phyloP scores from a whole-genome alignment of 1,140 invertebrate genomes.

The Psix sp. region DNA sequence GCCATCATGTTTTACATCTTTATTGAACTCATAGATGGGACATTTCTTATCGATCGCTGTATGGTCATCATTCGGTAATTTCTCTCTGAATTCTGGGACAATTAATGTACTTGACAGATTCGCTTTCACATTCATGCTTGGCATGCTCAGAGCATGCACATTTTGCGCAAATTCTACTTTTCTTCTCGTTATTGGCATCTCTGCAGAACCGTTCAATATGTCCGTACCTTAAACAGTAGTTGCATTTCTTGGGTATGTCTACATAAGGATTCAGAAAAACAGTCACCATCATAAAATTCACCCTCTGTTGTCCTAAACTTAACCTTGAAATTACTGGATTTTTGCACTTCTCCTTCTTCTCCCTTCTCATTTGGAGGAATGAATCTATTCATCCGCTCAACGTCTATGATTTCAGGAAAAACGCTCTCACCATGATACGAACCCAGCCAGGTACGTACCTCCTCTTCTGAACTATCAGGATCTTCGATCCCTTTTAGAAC shows the following conservation, averaged over 20 bases:
- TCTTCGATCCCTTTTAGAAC: constrained; percentile 19
- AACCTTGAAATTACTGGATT: constrained; percentile 1
- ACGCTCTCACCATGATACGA: neutral
- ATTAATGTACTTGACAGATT: constrained; percentile 5
- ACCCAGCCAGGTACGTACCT: neutral
- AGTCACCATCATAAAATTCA: constrained; percentile 5
- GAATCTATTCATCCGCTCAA: neutral
- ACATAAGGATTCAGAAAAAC: constrained; percentile 7
- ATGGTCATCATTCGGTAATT: neutral
- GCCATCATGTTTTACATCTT: constrained; percentile 14
- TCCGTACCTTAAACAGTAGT: constrained; percentile 1
- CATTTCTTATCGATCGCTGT: neutral
- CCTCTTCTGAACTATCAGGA: neutral
- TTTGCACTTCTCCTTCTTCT: neutral
- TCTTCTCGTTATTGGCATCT: neutral
- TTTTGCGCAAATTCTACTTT: neutral
- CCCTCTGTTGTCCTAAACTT: constrained; percentile 16
- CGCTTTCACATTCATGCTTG: neutral
- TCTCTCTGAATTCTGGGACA: neutral
- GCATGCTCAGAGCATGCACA: neutral
- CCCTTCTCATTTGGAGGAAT: neutral
- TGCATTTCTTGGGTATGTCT: constrained; percentile 1
- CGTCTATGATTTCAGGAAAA: constrained; percentile 1
- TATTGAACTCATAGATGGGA: constrained; percentile 5
- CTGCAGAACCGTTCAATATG: constrained; percentile 18